phyloP scores from a whole-genome alignment of 2,113 vertebrate species.

The Erinaceus europaeus region DNA sequence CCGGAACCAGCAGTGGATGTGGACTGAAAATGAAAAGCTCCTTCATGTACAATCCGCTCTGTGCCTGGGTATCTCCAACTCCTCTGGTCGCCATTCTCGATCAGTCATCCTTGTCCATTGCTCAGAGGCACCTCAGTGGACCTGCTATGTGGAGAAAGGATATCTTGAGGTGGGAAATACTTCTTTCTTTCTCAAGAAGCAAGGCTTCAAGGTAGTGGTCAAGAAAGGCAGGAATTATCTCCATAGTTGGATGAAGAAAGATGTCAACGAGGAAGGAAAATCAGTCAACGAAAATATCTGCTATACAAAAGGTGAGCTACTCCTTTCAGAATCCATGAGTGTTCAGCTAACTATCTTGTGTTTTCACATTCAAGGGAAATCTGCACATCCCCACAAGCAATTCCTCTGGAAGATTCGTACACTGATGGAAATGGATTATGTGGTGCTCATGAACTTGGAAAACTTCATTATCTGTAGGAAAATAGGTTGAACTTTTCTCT shows the following conservation, averaged over 20 bases:
- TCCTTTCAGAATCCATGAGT: constrained; percentile 50
- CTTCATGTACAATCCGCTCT: constrained; percentile 78
- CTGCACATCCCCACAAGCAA: no score
- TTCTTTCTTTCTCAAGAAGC: constrained; percentile 87
- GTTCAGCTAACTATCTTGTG: constrained; percentile 43
- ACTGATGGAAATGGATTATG: not conserved
- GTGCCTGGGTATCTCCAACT: constrained; percentile 82
- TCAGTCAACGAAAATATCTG: constrained; percentile 82
- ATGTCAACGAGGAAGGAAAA: constrained; percentile 78
- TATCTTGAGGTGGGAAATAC: constrained; percentile 84
- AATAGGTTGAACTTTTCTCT: not conserved
- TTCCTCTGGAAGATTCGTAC: not conserved
- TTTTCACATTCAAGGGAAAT: not conserved
- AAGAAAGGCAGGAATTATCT: constrained; percentile 82
- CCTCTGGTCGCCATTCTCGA: constrained; percentile 75
- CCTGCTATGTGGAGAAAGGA: constrained; percentile 81
- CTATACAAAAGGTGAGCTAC: constrained; percentile 84
- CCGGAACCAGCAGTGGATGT: constrained; percentile 88
- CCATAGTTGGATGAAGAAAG: constrained; percentile 87
- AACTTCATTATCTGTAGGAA: not conserved
- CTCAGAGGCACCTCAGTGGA: constrained; percentile 85
- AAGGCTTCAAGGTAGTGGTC: constrained; percentile 82
- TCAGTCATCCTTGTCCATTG: constrained; percentile 77
- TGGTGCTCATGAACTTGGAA: not conserved
- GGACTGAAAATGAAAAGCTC: constrained; percentile 83